A percentile compares a stretch with the other conserved stretches of the same genome.
phyloP scores from a whole-genome alignment of 2,113 vertebrate species.

The Promerops cafer region DNA sequence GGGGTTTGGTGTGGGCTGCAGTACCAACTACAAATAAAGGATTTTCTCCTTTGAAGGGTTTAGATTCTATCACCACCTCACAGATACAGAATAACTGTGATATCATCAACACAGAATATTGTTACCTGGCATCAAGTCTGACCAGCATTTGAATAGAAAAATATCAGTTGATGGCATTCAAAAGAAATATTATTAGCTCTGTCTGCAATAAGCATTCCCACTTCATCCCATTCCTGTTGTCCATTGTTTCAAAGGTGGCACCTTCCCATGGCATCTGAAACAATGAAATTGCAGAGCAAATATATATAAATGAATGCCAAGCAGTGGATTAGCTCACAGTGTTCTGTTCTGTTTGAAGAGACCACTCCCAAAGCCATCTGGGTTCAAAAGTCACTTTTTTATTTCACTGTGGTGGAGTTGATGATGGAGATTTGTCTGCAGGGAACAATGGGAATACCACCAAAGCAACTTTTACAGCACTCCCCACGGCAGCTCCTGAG shows the following conservation, averaged over 20 bases:
- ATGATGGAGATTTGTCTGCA: conserved; percentile 57
- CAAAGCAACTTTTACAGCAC: not conserved
- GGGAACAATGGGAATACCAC: conserved; percentile 16
- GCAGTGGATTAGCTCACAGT: not conserved
- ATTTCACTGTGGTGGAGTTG: conserved; percentile 52
- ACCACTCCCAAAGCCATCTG: not conserved
- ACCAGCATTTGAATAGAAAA: not conserved
- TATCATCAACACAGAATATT: not conserved
- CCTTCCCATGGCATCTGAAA: conserved; percentile 52
- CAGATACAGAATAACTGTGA: not conserved
- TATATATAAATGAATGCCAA: conserved; percentile 45
- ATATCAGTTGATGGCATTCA: conserved; percentile 56
- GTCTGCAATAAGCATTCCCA: conserved; percentile 33
- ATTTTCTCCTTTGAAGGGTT: not conserved
- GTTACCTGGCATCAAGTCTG: not conserved
- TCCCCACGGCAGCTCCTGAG: not conserved
- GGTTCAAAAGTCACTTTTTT: not conserved
- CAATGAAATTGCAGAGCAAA: conserved; percentile 60
- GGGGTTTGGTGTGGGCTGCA: not conserved
- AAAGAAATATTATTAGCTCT: conserved; percentile 59
- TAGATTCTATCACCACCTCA: not conserved
- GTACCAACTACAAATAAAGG: not conserved
- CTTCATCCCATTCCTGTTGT: conserved; percentile 37
- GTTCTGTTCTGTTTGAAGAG: conserved; percentile 30
- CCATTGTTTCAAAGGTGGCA: conserved; percentile 61